phyloP scores from a whole-genome alignment of 2,888 invertebrate genomes.

The Drosophila neotestacea region DNA sequence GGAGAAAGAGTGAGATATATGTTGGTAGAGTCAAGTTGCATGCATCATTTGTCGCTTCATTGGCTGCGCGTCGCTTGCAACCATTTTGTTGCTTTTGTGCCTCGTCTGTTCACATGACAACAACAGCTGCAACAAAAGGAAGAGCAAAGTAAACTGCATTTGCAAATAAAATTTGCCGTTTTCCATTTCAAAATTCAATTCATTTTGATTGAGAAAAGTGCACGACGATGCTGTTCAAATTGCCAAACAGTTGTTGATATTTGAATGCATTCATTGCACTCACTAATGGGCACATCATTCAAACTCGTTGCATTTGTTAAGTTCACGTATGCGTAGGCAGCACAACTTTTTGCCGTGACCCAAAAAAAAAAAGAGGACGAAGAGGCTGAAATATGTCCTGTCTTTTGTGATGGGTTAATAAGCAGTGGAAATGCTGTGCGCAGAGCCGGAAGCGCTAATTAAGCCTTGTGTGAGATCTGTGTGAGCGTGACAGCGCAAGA shows the following conservation, averaged over 20 bases:
- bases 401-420: slow-evolving; percentile 50
- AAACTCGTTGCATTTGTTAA: slow-evolving; percentile 7
- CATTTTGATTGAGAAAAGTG: slow-evolving; percentile 60
- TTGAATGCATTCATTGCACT: slow-evolving; percentile 39
- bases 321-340: slow-evolving; percentile 14
- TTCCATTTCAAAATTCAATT: slow-evolving; percentile 57
- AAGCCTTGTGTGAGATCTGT: slow-evolving; percentile 57
- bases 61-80: slow-evolving; percentile 44
- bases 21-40: slow-evolving; percentile 32
- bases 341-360: slow-evolving; percentile 34
- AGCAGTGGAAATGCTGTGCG: slow-evolving; percentile 63
- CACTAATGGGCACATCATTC: slow-evolving; percentile 34
- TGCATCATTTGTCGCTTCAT: slow-evolving; percentile 59
- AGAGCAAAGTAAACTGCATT: slow-evolving; percentile 41
- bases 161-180: slow-evolving; percentile 47
- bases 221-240: slow-evolving; percentile 26
- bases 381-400: slow-evolving; percentile 41
- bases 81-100: slow-evolving; percentile 40
- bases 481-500: not conserved
- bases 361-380: slow-evolving; percentile 13
- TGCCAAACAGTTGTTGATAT: slow-evolving; percentile 35
- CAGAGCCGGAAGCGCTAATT: slow-evolving; percentile 73
- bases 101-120: slow-evolving; percentile 58
- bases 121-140: slow-evolving; percentile 30
- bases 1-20: not conserved